These are phyloP conservation scores for Eretmodus cyanostictus DNA, from an alignment of 2,113 vertebrate genomes.

Conservation along the genomic window DNA sequence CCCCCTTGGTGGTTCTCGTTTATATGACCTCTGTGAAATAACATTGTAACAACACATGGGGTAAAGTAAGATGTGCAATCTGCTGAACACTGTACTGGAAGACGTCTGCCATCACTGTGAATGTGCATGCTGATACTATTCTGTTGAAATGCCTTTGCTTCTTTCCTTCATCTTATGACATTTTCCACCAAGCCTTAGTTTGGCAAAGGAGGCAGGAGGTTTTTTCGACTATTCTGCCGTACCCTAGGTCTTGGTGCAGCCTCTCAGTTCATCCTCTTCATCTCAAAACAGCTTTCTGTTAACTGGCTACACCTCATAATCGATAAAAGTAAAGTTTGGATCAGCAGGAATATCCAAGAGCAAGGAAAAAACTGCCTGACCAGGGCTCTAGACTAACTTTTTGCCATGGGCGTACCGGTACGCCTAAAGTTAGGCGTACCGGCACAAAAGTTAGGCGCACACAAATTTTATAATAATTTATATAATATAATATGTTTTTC, in stretches of 20 bases:
- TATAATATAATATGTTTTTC: no score
- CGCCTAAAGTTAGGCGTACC: no score
- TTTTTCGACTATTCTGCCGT: background rate
- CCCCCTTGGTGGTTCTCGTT: background rate
- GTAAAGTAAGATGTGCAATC: background rate
- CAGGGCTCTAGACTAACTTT: no score
- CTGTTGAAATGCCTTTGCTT: background rate
- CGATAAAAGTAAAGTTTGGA: background rate
- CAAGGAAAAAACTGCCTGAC: background rate
- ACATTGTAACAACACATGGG: background rate
- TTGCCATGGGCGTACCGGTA: no score
- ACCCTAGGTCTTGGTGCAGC: background rate
- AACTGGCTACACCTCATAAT: background rate
- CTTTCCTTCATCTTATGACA: background rate
- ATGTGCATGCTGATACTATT: background rate
- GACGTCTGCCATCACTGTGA: background rate
- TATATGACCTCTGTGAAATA: background rate
- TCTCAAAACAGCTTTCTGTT: background rate
- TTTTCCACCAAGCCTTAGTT: background rate
- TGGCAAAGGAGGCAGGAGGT: background rate
- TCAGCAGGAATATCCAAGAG: background rate
- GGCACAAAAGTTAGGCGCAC: no score
- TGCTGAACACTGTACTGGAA: background rate
- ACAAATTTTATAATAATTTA: no score
- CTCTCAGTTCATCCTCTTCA: background rate